Evolutionary conservation across 2,888 invertebrate species (phyloP).

Genomic region (Drosophila cracens): DNA sequence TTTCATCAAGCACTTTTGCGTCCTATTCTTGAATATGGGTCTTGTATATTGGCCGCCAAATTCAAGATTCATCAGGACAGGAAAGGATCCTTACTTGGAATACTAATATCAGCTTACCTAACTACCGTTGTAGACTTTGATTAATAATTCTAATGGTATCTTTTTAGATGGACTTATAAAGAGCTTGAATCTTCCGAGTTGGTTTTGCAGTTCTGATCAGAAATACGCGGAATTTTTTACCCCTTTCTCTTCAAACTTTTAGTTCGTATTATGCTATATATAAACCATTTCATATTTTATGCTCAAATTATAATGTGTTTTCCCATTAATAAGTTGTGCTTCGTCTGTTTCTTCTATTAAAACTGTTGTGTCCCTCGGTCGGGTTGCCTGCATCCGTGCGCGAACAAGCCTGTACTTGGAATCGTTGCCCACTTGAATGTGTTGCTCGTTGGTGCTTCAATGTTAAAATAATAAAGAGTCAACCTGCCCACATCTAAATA

Average conservation of each 20-base stretch:
- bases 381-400: too few relatives aligned
- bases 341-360: background rate
- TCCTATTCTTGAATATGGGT: background rate
- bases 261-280: background rate
- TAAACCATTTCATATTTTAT: background rate
- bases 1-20: background rate
- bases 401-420: too few relatives aligned
- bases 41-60: background rate
- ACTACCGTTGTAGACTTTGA: background rate
- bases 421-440: too few relatives aligned
- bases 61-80: background rate
- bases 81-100: background rate
- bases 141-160: background rate
- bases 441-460: too few relatives aligned
- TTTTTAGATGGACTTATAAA: background rate
- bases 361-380: background rate
- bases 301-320: background rate
- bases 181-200: background rate
- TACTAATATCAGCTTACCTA: background rate
- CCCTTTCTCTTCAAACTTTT: background rate
- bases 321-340: background rate
- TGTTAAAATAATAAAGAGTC: too few relatives aligned
- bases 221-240: background rate
- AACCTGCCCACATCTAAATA: too few relatives aligned
- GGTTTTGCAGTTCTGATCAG: background rate